Percentiles rank a stretch among this genome's conserved stretches.
Conservation (phyloP, 2,113 vertebrate species). For the Ceuthmochares aereus region DNA sequence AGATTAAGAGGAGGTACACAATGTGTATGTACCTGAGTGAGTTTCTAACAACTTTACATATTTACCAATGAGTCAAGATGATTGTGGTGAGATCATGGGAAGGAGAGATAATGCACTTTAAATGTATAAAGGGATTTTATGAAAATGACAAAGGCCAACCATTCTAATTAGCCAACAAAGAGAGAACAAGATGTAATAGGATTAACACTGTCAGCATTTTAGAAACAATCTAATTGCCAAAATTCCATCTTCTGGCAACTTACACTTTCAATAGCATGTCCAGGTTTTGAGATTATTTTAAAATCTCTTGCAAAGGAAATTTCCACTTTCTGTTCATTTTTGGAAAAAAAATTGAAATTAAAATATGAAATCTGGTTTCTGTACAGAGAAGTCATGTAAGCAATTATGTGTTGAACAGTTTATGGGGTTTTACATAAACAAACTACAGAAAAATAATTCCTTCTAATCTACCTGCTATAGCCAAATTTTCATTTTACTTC, state of each 20-base stretch:
- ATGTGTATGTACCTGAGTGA: neutral
- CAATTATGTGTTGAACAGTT: neutral
- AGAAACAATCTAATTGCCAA: neutral
- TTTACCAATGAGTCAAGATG: neutral
- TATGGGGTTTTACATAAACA: neutral
- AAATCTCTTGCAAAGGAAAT: neutral
- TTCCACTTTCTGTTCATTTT: neutral
- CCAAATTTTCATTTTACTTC: neutral
- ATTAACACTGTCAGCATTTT: slow-evolving; percentile 38
- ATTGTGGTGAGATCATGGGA: neutral
- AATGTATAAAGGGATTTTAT: neutral
- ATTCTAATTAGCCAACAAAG: slow-evolving; percentile 30
- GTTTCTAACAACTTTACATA: neutral
- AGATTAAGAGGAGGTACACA: neutral
- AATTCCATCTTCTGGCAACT: neutral
- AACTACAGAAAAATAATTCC: neutral
- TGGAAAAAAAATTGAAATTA: neutral
- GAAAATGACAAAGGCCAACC: neutral
- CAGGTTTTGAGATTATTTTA: neutral
- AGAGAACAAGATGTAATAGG: neutral
- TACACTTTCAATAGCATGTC: neutral
- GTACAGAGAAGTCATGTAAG: neutral
- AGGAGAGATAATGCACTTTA: neutral
- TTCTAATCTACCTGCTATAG: neutral
- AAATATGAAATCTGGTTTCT: neutral